Percentiles rank a stretch among this genome's conserved stretches.
These are phyloP conservation scores for Coelopa pilipes DNA, from an alignment of 2,888 invertebrate species.

Conservation along the genomic window DNA sequence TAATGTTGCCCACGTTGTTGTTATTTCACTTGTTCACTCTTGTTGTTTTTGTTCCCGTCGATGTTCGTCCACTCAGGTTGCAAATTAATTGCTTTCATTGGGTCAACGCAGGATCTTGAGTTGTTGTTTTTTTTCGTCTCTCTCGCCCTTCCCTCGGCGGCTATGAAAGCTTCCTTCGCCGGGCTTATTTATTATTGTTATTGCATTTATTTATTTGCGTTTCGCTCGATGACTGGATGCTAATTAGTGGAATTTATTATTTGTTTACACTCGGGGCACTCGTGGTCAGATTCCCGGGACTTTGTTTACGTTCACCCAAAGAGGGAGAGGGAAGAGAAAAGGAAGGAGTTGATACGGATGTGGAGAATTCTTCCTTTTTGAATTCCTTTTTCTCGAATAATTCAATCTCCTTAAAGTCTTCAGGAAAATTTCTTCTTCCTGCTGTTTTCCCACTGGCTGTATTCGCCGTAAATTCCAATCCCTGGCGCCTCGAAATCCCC, in stretches of 20 bases:
- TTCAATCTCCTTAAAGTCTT: too few species aligned
- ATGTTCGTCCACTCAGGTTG: background rate
- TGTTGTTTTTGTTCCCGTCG: background rate
- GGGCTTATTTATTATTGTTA: background rate
- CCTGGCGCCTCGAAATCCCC: too few species aligned
- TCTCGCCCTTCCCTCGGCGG: background rate
- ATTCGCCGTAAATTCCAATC: too few species aligned
- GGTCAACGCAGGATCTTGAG: background rate
- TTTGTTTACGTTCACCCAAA: too few species aligned
- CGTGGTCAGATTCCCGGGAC: too few species aligned
- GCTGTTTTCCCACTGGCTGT: too few species aligned
- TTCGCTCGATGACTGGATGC: background rate
- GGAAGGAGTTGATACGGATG: too few species aligned
- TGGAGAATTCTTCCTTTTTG: too few species aligned
- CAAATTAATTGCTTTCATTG: conserved; percentile 9
- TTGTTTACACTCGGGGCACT: background rate
- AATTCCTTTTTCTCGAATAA: too few species aligned
- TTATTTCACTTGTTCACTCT: background rate
- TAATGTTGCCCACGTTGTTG: background rate
- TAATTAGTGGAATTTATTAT: conserved; percentile 3
- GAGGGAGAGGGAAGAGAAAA: too few species aligned
- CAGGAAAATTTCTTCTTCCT: too few species aligned
- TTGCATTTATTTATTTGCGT: too few species aligned
- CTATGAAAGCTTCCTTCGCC: background rate
- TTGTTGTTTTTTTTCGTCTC: background rate